Evolutionary conservation across 2,888 invertebrate species (phyloP), one percentile per base, ranked within the genome.

Genomic region (Notocelia uddmanniana): DNA sequence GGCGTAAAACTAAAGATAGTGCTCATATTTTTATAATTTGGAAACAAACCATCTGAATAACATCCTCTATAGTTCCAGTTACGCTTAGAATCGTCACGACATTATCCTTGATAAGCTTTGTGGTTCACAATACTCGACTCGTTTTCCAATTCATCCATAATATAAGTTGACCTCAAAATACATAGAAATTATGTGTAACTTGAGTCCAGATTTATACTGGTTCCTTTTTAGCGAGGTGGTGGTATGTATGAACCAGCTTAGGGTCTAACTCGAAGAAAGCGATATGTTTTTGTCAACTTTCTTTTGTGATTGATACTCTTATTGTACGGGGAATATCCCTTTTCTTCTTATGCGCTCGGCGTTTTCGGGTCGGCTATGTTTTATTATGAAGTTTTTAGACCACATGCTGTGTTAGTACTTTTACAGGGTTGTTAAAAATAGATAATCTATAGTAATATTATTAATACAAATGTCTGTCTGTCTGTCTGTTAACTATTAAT

Each of bases 261-360:
- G n/a, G 31, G 31, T 31, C 52, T 18, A 68, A 52, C 58, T 58
- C 13, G 48, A 13, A 19, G 15, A 55, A 52, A 26, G 18, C 52
- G 52, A 60, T 68, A 60, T 31, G 59, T 68, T 68, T 68, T 60
- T 54, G 68, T 60, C 68, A 68, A 68, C 69, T 69, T 69, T 41
- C 41, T 69, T 60, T 10, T 19, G 54, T 68, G 69, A 62, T 55
- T 69, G 69, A 69, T 69, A 45, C 41, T 26, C 41, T 37, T 48
- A 55, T 54, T 58, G 57, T 48, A 68, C 3, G 34, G 67, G 57
- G 60, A 69, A 63, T 55, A 45, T 41, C n/a, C 31, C 31, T 31
- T 67, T 66, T 66, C 15, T 52, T 58, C 34, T 50, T 37, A 21
- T 11, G 15, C 41, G 18, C 18, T 6, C 2, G 58, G 13, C 41